A percentile compares a stretch with the other conserved stretches of the same genome.
phyloP scores from a whole-genome alignment of 2,888 invertebrate species.

The Himalopsyche tibetana region DNA sequence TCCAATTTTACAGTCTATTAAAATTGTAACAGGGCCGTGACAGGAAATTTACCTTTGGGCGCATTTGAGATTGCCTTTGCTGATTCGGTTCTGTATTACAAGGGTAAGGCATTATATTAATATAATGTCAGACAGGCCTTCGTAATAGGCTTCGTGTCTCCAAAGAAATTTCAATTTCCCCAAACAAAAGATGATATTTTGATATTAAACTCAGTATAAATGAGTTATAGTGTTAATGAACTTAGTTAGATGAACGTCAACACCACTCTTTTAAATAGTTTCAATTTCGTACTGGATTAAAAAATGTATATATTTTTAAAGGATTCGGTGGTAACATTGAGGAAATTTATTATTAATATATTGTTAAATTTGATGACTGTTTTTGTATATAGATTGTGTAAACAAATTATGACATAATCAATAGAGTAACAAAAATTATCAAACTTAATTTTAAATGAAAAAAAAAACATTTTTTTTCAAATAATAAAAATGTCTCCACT shows the following conservation, averaged over 20 bases:
- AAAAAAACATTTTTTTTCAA: too few species aligned
- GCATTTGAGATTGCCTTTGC: neutral
- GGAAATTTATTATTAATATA: too few species aligned
- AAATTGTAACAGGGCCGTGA: constrained; percentile 9
- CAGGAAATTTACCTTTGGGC: neutral
- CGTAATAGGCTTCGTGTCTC: neutral
- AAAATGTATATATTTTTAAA: too few species aligned
- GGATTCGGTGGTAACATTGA: too few species aligned
- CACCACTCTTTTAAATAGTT: too few species aligned
- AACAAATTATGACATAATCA: too few species aligned
- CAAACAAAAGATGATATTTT: neutral
- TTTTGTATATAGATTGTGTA: too few species aligned
- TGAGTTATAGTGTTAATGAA: neutral
- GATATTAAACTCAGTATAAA: neutral
- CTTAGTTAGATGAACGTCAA: neutral
- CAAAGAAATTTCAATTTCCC: constrained; percentile 9
- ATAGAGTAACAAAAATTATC: too few species aligned
- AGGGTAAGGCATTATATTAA: neutral
- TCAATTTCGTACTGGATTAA: too few species aligned
- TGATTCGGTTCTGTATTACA: neutral
- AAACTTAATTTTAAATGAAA: too few species aligned
- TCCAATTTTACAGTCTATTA: constrained; percentile 30
- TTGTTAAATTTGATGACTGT: too few species aligned
- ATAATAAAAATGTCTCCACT: too few species aligned
- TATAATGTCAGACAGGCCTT: neutral